These are phyloP conservation scores for Stegodyphus mimosarum DNA, from an alignment of 1,140 invertebrate genomes.

Conservation along the genomic window DNA sequence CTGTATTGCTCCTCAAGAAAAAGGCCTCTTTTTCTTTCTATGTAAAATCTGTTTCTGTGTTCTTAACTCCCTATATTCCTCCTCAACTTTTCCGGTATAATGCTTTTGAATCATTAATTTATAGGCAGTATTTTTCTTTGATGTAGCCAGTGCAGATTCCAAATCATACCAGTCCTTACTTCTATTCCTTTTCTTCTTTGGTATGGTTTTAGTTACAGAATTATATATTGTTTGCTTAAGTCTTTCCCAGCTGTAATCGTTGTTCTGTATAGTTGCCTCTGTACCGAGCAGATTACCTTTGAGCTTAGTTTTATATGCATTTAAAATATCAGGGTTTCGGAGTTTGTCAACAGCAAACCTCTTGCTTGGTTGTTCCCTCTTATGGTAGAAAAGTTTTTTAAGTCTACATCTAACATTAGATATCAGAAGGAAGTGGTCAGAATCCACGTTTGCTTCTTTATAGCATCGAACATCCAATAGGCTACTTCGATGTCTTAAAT, in stretches of 20 bases:
- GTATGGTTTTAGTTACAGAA: conserved; percentile 9
- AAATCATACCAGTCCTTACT: conserved; percentile 5
- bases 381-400: neutral
- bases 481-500: no score
- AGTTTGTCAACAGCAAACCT: neutral
- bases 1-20: conserved; percentile 24
- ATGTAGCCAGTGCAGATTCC: neutral
- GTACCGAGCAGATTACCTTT: neutral
- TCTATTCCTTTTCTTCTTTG: conserved; percentile 9
- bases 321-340: neutral
- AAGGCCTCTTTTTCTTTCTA: neutral
- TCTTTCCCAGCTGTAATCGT: neutral
- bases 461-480: neutral
- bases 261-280: neutral
- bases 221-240: neutral
- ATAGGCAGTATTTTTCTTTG: conserved; percentile 35
- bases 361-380: neutral
- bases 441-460: neutral
- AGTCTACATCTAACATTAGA: neutral
- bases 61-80: conserved; percentile 18
- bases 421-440: neutral
- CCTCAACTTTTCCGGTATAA: conserved; percentile 6
- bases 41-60: conserved; percentile 8
- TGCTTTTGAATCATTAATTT: conserved; percentile 31
- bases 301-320: neutral